These are phyloP conservation scores for Clamator glandarius DNA, from an alignment of 2,797 vertebrate genomes.

Conservation along the genomic window DNA sequence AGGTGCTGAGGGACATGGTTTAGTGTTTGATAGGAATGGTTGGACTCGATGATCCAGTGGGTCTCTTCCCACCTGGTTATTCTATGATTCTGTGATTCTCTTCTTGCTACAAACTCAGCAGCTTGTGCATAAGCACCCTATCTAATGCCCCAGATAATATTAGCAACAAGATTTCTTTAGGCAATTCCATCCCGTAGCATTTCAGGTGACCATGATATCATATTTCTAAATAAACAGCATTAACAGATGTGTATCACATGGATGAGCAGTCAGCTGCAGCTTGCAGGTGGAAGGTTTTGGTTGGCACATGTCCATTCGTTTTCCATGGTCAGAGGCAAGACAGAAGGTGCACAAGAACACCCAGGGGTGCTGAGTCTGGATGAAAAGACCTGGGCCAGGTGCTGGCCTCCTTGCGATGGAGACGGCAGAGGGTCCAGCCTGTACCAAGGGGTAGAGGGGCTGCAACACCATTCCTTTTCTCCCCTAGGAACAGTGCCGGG, in stretches of 20 bases:
- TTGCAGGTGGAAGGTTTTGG: not conserved
- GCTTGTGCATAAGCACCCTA: not conserved
- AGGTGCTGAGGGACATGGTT: too few species aligned
- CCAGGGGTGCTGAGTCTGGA: not conserved
- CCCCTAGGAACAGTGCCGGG: rapidly evolving
- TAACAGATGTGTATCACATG: not conserved
- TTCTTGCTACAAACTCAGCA: not conserved
- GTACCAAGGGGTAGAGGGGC: rapidly evolving
- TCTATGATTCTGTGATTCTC: too few species aligned
- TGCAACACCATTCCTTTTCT: not conserved
- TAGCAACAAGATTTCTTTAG: not conserved
- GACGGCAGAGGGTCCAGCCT: not conserved
- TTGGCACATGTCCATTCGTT: not conserved
- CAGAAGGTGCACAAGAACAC: not conserved
- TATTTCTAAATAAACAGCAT: not conserved
- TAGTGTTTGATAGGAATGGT: too few species aligned
- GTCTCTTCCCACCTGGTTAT: too few species aligned
- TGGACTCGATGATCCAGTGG: too few species aligned
- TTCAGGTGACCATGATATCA: not conserved
- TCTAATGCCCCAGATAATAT: not conserved
- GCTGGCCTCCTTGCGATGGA: not conserved
- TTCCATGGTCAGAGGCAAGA: not conserved
- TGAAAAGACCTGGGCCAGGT: not conserved
- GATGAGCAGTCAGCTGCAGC: not conserved
- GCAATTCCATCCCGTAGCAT: not conserved